Base-by-base conservation (phyloP, 2,888 invertebrate species). In the Margaritifera margaritifera region DNA sequence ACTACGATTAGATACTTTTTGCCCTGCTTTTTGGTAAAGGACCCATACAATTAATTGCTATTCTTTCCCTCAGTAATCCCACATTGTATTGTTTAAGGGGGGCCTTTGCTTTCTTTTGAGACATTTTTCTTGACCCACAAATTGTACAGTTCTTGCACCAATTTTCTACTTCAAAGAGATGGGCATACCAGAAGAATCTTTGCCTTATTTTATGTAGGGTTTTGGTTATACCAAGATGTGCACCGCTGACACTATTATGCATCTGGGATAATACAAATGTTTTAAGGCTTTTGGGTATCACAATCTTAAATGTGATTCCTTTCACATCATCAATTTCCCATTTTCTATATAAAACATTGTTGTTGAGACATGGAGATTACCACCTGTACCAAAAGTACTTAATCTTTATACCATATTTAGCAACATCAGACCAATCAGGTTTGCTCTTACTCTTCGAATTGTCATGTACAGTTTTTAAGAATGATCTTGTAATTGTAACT, bases 1-100 rank as follows among this genome's bases (percentile, higher is more conserved):
- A 78, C 53, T 11, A 77, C 73, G 27, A 66, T 52, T 24, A 77
- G 65, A 54, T 79, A 71, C 50, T 57, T 61, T 51, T 74, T 69
- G 15, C 74, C 72, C 18, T 54, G 54, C 42, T 61, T 57, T 20
- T 22, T 42, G 75, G 77, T 42, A 75, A 53, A 20, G 64, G 63
- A 18, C 75, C 72, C 18, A 72, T 31, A 22, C 67, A 72, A 53
- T 72, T 65, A 18, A 68, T 53, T 3, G 70, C 70, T 31, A 72
- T 66, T 57, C 67, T 66, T 66, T 76, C 76, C 62, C 71, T 60
- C 8, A 69, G 69, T 24, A 61, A 69, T 22, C 70, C 66, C 15
- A 42, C 50, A n/a, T 27, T 62, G 22, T n/a, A 55, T 27, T 52
- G n/a, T n/a, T n/a, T n/a, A n/a, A n/a, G n/a, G n/a, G n/a, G n/a